phyloP scores from a whole-genome alignment of 35 echinoderm and acorn worm genomes.

The Stichopus chloronotus region DNA sequence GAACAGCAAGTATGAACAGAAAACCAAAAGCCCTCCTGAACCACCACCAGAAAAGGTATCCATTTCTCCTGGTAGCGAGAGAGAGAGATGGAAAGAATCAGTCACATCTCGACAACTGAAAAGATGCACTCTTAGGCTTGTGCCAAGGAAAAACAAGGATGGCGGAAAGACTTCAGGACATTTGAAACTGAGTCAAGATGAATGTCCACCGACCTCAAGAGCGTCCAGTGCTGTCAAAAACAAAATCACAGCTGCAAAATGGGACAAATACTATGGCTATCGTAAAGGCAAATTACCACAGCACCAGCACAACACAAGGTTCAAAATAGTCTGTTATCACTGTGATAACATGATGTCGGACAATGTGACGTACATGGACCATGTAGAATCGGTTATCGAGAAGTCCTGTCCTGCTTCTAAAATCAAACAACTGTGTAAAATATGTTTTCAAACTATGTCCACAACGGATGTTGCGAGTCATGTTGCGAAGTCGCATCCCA shows the following conservation, averaged over 20 bases:
- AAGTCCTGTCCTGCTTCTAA: constrained; percentile 31
- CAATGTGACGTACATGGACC: constrained; percentile 63
- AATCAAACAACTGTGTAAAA: constrained; percentile 37
- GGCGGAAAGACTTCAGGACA: background rate
- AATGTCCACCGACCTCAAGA: background rate
- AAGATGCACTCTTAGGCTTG: constrained; percentile 42
- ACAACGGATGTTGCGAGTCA: constrained; percentile 21
- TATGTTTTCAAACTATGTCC: constrained; percentile 7
- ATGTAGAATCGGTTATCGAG: constrained; percentile 51
- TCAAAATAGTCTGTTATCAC: constrained; percentile 56
- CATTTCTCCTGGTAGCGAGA: background rate
- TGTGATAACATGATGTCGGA: constrained; percentile 50
- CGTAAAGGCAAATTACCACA: constrained; percentile 22
- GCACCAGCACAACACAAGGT: constrained; percentile 31
- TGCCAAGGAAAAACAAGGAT: constrained; percentile 19
- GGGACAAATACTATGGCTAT: constrained; percentile 50
- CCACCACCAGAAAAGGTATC: background rate
- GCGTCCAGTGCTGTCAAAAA: background rate
- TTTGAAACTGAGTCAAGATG: no score
- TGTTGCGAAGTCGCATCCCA: background rate
- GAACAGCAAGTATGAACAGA: background rate
- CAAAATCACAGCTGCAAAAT: constrained; percentile 5
- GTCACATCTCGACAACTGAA: constrained; percentile 14
- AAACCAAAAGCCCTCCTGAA: background rate
- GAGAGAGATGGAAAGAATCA: background rate